These are phyloP conservation scores for Drosophila sordidapex DNA, from an alignment of 2,888 invertebrate genomes.

Conservation along the genomic window DNA sequence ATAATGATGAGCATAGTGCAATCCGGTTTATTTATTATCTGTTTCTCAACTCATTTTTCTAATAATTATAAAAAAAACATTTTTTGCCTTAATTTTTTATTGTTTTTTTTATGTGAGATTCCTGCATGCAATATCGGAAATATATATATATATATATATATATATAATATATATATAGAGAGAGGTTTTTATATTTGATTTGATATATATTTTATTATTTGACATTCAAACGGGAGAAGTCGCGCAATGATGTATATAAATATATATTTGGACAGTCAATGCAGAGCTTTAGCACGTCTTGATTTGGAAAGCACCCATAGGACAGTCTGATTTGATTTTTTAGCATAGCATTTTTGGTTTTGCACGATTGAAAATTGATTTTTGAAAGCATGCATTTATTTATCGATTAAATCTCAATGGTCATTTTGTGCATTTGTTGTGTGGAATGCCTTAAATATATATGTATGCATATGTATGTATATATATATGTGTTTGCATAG, in stretches of 20 bases:
- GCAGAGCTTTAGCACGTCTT: background rate
- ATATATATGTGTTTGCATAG: constrained; percentile 15
- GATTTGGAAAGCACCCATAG: background rate
- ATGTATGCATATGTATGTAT: background rate
- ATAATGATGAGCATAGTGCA: background rate
- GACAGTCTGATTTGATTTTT: background rate
- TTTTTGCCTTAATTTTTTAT: background rate
- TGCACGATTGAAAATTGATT: background rate
- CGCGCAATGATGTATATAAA: background rate
- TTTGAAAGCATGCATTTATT: constrained; percentile 28
- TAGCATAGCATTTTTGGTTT: background rate
- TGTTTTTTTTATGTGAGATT: background rate
- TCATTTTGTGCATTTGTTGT: constrained; percentile 37
- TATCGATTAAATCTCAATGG: background rate
- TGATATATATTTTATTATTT: background rate
- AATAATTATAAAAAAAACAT: background rate
- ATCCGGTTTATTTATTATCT: background rate
- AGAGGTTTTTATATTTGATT: background rate
- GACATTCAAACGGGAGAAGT: background rate
- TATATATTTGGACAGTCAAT: background rate
- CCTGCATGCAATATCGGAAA: background rate
- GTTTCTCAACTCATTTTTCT: background rate
- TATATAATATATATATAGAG: background rate
- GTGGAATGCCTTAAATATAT: constrained; percentile 37
- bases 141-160: too few species aligned